Conservation (phyloP, 2,888 invertebrate genomes). For the Prenolepis imparis region DNA sequence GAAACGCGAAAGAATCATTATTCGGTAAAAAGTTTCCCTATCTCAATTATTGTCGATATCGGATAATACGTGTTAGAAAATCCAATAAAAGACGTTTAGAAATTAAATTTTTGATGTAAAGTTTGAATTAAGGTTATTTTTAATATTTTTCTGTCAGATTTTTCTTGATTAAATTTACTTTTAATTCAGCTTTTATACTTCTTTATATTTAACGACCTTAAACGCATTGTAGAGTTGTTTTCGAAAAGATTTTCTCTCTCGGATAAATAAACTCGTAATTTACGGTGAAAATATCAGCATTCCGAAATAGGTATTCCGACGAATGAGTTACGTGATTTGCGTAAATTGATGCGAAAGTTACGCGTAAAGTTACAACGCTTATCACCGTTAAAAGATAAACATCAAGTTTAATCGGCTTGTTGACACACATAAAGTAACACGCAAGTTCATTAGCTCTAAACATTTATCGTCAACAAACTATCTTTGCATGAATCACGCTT, state of each 20-base stretch:
- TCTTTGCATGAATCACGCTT: slow-evolving; percentile 14
- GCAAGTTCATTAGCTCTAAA: slow-evolving; percentile 45
- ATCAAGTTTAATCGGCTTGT: slow-evolving; percentile 46
- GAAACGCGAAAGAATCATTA: neutral
- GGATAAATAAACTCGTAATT: neutral
- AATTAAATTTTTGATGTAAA: neutral
- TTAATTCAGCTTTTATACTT: slow-evolving; percentile 42
- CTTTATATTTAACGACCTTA: neutral
- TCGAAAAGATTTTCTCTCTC: neutral
- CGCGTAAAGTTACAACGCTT: slow-evolving; percentile 43
- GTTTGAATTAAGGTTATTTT: neutral
- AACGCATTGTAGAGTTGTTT: neutral
- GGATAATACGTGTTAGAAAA: neutral
- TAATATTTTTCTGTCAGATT: neutral
- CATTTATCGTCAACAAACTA: slow-evolving; percentile 31
- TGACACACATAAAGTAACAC: slow-evolving; percentile 31
- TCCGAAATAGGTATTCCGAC: slow-evolving; percentile 6
- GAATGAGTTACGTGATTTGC: slow-evolving; percentile 28
- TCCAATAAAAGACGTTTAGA: neutral
- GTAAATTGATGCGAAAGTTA: slow-evolving; percentile 37
- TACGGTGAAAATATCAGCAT: neutral
- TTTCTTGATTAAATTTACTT: neutral
- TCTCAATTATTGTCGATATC: neutral
- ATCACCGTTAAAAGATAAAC: slow-evolving; percentile 37
- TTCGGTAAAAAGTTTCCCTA: neutral